These are phyloP conservation scores for Eriocheir sinensis DNA, from an alignment of 1,140 invertebrate species.

Conservation along the genomic window DNA sequence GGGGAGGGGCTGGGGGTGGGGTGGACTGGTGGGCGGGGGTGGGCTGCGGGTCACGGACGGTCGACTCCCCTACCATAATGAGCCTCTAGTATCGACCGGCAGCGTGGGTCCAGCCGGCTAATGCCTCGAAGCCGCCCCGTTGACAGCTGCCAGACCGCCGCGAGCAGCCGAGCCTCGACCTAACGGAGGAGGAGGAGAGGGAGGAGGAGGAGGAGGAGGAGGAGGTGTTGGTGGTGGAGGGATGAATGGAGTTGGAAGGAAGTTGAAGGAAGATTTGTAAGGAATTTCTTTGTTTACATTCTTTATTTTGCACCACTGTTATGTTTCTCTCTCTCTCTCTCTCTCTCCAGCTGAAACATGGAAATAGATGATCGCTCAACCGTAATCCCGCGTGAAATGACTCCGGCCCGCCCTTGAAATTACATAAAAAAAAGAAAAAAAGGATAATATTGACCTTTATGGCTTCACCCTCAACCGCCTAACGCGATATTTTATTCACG, in stretches of 20 bases:
- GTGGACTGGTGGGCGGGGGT: not conserved
- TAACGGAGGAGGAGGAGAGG: not conserved
- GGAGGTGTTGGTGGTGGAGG: not conserved
- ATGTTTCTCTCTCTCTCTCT: constrained; percentile 23
- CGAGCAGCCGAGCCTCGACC: not conserved
- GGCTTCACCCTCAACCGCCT: not conserved
- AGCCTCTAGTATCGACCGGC: constrained; percentile 25
- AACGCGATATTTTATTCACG: not conserved
- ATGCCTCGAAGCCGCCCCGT: not conserved
- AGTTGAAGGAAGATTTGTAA: not conserved
- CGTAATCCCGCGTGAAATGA: not conserved
- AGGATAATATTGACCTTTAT: too few relatives aligned
- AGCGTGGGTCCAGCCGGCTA: constrained; percentile 29
- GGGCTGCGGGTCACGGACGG: constrained; percentile 16
- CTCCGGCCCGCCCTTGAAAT: not conserved
- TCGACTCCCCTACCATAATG: constrained; percentile 48
- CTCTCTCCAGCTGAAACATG: not conserved
- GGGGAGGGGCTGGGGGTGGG: not conserved
- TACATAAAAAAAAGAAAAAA: not conserved
- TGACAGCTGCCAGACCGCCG: not conserved
- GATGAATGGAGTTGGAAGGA: not conserved
- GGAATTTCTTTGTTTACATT: not conserved
- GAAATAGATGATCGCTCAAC: not conserved
- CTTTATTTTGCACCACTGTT: too few relatives aligned
- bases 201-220: not conserved